Evolutionary conservation across 2,113 vertebrate genomes (phyloP).

Genomic region (Cepphus grylle): DNA sequence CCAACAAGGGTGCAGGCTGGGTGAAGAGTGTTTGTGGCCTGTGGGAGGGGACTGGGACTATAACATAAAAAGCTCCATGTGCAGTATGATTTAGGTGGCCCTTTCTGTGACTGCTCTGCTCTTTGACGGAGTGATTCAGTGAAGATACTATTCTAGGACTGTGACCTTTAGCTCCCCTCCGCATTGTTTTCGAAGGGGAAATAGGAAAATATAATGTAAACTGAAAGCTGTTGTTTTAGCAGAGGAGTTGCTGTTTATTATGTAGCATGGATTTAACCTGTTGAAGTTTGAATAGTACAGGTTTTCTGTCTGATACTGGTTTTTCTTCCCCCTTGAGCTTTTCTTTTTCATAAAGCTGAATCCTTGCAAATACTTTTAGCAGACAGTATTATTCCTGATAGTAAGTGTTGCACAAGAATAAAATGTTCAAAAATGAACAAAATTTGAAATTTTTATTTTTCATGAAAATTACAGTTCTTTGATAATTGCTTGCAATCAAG

Average conservation of each 20-base stretch:
- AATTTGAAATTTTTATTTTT: background rate
- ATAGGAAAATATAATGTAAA: slow-evolving; percentile 3
- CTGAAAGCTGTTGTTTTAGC: background rate
- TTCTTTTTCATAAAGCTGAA: background rate
- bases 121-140: background rate
- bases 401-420: background rate
- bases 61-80: background rate
- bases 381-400: background rate
- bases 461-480: background rate
- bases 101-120: background rate
- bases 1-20: rapidly evolving
- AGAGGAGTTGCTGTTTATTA: background rate
- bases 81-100: background rate
- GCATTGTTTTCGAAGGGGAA: background rate
- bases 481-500: background rate
- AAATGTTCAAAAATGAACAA: background rate
- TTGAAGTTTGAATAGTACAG: background rate
- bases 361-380: background rate
- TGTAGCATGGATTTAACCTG: background rate
- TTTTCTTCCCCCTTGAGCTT: background rate
- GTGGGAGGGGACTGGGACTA: background rate
- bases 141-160: background rate
- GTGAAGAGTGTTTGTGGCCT: background rate
- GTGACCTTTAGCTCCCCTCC: background rate
- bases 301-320: background rate